Conservation (phyloP, 2,888 invertebrate species). For the Watsonalla cultraria region DNA sequence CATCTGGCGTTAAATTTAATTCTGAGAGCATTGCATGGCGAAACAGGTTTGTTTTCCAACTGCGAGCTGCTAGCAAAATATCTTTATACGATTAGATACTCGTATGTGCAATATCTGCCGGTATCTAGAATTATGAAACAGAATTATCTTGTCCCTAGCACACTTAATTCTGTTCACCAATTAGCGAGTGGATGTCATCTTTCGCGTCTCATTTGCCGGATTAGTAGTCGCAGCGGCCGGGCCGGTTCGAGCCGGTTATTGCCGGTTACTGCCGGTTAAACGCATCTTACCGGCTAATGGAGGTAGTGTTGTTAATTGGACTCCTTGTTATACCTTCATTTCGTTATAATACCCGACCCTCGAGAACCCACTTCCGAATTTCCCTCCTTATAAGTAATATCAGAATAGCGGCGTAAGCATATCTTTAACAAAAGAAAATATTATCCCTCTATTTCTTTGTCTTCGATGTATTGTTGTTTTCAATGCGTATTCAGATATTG, state of each 20-base stretch:
- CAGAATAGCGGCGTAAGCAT: neutral
- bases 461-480: neutral
- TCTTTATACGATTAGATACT: too few relatives aligned
- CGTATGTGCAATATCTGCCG: too few relatives aligned
- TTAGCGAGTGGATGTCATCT: conserved; percentile 57
- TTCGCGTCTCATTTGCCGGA: conserved; percentile 59
- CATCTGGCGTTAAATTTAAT: too few relatives aligned
- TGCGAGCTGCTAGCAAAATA: too few relatives aligned
- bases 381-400: neutral
- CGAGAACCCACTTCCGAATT: conserved; percentile 6
- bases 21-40: too few relatives aligned
- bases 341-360: conserved; percentile 18
- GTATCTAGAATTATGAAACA: too few relatives aligned
- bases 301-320: conserved; percentile 56
- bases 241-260: conserved; percentile 45
- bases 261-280: conserved; percentile 42
- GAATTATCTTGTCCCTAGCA: neutral
- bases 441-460: neutral
- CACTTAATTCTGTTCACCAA: conserved; percentile 46
- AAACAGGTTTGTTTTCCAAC: too few relatives aligned
- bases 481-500: neutral
- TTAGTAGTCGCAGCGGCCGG: conserved; percentile 43
- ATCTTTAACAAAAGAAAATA: neutral
- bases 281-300: conserved; percentile 48
- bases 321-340: conserved; percentile 32